Conservation (phyloP, 2,797 vertebrate species). For the Pantherophis vulpinus region DNA sequence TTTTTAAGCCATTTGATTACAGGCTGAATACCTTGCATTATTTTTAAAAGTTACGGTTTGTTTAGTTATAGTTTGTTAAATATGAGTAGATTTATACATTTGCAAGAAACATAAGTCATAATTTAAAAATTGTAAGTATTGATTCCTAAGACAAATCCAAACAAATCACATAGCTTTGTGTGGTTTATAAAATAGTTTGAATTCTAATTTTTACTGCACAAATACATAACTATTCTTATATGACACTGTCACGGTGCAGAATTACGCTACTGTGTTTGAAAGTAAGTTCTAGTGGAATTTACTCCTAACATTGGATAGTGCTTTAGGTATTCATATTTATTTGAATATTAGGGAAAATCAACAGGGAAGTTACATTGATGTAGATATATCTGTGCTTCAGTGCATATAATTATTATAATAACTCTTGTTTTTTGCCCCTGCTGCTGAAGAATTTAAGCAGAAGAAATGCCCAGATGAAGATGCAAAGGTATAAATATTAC, state of each 20-base stretch:
- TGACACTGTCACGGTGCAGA: background rate
- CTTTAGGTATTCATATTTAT: background rate
- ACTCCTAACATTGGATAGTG: background rate
- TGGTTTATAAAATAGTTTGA: background rate
- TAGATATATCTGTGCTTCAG: background rate
- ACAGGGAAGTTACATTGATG: background rate
- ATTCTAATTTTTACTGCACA: background rate
- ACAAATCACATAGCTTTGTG: background rate
- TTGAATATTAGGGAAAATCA: background rate
- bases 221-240: background rate
- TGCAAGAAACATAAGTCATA: background rate
- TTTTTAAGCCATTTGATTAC: background rate
- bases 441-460: slow-evolving; percentile 59
- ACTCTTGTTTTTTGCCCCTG: slow-evolving; percentile 3
- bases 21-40: background rate
- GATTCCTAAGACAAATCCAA: background rate
- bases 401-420: background rate
- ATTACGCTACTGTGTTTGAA: background rate
- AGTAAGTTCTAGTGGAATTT: background rate
- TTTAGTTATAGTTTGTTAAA: background rate
- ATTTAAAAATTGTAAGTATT: background rate
- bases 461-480: slow-evolving; percentile 48
- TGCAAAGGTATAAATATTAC: background rate
- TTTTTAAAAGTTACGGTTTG: background rate
- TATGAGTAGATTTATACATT: background rate